Base-by-base conservation (phyloP, 2,888 invertebrate species). In the Ectropis crepuscularia region DNA sequence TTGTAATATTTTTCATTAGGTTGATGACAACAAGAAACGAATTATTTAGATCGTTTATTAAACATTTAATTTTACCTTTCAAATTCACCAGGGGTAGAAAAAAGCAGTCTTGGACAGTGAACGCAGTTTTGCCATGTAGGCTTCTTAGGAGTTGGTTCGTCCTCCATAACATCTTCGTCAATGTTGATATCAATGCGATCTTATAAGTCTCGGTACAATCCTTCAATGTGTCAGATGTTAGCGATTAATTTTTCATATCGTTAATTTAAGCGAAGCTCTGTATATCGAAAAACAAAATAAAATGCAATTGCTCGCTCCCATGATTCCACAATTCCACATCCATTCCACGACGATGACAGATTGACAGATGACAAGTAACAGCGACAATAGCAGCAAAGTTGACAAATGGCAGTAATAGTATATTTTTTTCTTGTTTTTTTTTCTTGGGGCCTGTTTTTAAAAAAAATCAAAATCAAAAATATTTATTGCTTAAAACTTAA, bases 41-140 rank as follows among this genome's bases (percentile, higher is more conserved):
- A 6, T 16, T 39, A 7, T 51, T 51, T 16, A 6, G 5, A 0
- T 42, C 10, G 41, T 10, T 51, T 41, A 6, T 6, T 7, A 51
- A 16, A 9, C 41, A n/a, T 41, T 10, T 51, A 6, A 41, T 36
- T 47, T 28, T 87, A 95, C 95, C 93, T 94, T 82, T 94, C 94
- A 81, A 95, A 95, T 79, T 95, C 95, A 73, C 92, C 86, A 71
- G 94, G 84, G 73, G 86, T 88, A 78, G 90, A 92, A 80, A 95
- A 95, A 70, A 93, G 84, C 79, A 94, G 86, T 76, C 92, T 92
- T 65, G 94, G 94, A 79, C 95, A 95, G 83, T 94, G 94, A 72
- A 93, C 88, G 83, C 95, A 95, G 72, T 93, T 92, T 81, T 95
- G 94, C 95, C 95, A 95, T 74, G 89, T 83, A 77, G 92, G 91